A percentile compares a stretch with the other conserved stretches of the same genome.
phyloP scores from a whole-genome alignment of 2,888 invertebrate species.

The Machimus rusticus region DNA sequence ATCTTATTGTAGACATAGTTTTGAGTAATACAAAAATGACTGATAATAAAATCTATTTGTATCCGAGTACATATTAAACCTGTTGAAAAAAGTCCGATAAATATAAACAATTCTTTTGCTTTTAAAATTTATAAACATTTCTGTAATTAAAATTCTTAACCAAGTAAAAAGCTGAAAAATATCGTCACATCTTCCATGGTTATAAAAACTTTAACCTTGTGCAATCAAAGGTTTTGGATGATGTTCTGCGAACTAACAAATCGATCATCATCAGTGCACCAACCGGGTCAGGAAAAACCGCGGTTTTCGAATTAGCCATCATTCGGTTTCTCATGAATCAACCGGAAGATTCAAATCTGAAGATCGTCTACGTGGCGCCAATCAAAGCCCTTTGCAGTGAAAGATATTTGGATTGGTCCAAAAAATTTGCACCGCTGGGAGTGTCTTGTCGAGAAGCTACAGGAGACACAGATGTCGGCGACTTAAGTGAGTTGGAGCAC shows the following conservation, averaged over 20 bases:
- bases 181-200: conserved; percentile 65
- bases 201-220: conserved; percentile 76
- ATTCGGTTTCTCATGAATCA: conserved; percentile 69
- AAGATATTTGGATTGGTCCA: conserved; percentile 74
- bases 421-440: conserved; percentile 71
- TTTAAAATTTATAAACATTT: neutral
- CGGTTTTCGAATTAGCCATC: conserved; percentile 82
- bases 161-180: conserved; percentile 63
- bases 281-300: conserved; percentile 85
- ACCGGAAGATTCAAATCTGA: conserved; percentile 65
- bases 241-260: conserved; percentile 72
- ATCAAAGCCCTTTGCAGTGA: conserved; percentile 82
- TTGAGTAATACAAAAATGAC: too few relatives aligned
- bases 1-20: too few relatives aligned
- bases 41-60: too few relatives aligned
- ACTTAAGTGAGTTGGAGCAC: conserved; percentile 64
- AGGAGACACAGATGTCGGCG: conserved; percentile 75
- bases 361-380: conserved; percentile 85
- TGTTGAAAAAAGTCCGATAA: too few relatives aligned
- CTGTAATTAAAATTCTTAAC: neutral
- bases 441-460: conserved; percentile 75
- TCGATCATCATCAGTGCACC: conserved; percentile 80
- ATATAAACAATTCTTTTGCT: too few relatives aligned
- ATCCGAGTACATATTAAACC: too few relatives aligned
- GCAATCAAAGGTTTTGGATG: conserved; percentile 76